Base-by-base conservation (phyloP, 2,113 vertebrate genomes). In the Hyperoodon ampullatus region DNA sequence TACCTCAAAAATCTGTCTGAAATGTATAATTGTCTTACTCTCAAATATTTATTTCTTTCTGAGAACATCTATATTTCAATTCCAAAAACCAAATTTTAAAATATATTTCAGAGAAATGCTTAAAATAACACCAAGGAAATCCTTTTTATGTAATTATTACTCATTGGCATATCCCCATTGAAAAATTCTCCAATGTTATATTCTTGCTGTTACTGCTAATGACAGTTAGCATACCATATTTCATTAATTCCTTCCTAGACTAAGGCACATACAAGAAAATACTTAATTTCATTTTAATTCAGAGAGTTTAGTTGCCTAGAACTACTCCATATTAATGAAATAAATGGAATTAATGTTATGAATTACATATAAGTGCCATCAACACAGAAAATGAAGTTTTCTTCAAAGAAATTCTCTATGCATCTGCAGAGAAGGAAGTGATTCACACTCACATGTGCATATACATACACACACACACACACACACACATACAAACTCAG, bases 1-100 rank as follows among this genome's bases (percentile, higher is more conserved):
- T 71, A 21, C 91, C 60, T 86, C 80, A 70, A 89, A 98, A 94
- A 21, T 88, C 44, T 44, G 11, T 86, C 85, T 95, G 72, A 96
- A 96, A 77, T 82, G 53, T 23, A 2, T 53, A 39, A 11, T 90
- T 90, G 28, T 70, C 30, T 87, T 84, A n/a, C 24, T 60, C 47
- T 85, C 24, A 77, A 12, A 70, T 39, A 53, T 16, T 65, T 35
- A 2, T 65, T 60, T 88, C 93, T 94, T 75, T 95, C 94, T 63
- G 44, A 90, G 72, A 95, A 47, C 11, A 77, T 96, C 83, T 61
- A 13, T 30, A 55, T 93, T 93, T 91, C 35, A 90, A 15, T 94
- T 72, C 84, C 92, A 84, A 53, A 90, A 60, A 55, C 75, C 26
- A 75, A 88, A 86, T 93, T 21, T 92, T 53, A 84, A 44, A n/a